Percentiles rank a stretch among this genome's conserved stretches.
Conservation (phyloP, 2,888 invertebrate genomes). For the Alsophila aescularia region DNA sequence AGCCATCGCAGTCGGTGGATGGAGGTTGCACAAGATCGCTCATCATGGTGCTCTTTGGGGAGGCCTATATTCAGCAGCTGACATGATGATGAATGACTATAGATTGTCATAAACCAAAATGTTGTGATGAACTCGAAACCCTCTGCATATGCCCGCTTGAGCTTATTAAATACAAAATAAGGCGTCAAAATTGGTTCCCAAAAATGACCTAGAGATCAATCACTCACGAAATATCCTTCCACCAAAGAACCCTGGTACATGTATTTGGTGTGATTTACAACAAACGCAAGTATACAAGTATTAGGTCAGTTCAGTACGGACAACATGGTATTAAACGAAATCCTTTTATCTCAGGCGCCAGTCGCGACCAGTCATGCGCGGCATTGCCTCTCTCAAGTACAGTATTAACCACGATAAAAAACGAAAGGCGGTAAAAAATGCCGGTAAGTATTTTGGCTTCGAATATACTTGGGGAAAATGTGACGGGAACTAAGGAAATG, state of each 20-base stretch:
- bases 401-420: conserved; percentile 26
- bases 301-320: conserved; percentile 32
- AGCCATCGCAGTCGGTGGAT: too few species aligned
- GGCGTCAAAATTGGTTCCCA: too few species aligned
- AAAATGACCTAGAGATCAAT: too few species aligned
- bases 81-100: too few species aligned
- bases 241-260: background rate
- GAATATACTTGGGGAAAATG: conserved; percentile 2
- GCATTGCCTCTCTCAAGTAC: conserved; percentile 43
- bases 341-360: conserved; percentile 57
- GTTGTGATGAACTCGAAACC: too few species aligned
- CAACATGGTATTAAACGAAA: conserved; percentile 55
- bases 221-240: background rate
- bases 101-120: too few species aligned
- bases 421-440: conserved; percentile 8
- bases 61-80: too few species aligned
- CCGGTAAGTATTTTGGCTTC: conserved; percentile 8
- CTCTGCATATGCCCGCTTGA: too few species aligned
- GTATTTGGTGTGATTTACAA: background rate
- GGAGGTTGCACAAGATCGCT: too few species aligned
- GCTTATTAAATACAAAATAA: too few species aligned
- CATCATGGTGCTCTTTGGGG: too few species aligned
- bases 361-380: conserved; percentile 50
- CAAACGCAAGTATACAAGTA: background rate
- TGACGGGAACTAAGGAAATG: background rate